Base-by-base conservation (phyloP, 1,140 invertebrate genomes). In the Drosophila nigrodunni region DNA sequence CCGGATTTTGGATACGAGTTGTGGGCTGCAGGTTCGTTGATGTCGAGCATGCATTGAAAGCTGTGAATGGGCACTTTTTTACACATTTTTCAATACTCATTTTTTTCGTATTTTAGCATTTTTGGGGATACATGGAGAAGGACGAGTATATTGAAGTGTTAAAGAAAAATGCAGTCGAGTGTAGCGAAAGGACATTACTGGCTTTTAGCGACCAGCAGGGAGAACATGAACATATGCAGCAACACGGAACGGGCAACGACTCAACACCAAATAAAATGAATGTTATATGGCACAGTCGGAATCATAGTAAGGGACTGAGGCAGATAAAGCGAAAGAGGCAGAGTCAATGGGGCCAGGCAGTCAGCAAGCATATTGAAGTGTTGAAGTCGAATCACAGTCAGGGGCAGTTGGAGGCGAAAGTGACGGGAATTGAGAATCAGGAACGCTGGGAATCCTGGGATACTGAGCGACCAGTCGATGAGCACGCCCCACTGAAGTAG, bases 151-250 rank as follows among this genome's bases (percentile, higher is more conserved):
- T 85, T 89, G 85, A 88, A 88, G 85, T 88, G 85, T 88, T 88
- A 88, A 88, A 88, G 85, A 88, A 88, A 88, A 88, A 88, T 89
- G 81, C 85, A 88, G 80, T 89, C 85, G 85, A 88, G 85, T 88
- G 85, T 88, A 71, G 85, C 85, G 80, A 88, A 85, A 89, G 85
- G 80, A 88, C 85, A 88, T 88, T 89, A 88, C 85, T 89, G 85
- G 85, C 85, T 88, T 88, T 88, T 88, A 88, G 85, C 85, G 83
- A 80, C 80, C 73, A 76, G 67, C 46, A 52, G 65, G 57, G 65
- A 67, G 68, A 59, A 86, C 67, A 80, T 77, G 67, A 49, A 52
- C 49, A 21, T 43, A 52, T 60, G 55, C 37, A 59, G 37, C 54
- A 30, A 21, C 7, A 15, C 18, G 46, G 9, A 67, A 39, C 3